Conservation (phyloP, 2,888 invertebrate genomes). For the Drosophila imparisetae region DNA sequence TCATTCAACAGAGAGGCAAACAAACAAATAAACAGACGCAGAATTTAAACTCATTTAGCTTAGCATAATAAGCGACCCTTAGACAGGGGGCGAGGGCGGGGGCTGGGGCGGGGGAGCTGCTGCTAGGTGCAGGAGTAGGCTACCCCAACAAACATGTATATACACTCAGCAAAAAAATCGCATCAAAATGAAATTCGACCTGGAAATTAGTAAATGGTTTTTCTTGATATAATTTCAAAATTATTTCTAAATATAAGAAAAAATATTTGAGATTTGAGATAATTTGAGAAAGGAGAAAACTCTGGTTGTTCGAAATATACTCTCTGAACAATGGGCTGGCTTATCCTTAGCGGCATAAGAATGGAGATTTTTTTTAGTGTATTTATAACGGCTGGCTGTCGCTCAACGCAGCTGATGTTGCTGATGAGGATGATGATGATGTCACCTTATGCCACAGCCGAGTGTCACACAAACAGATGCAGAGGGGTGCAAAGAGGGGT, state of each 20-base stretch:
- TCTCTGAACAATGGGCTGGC: neutral
- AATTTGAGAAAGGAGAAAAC: no score
- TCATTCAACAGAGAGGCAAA: slow-evolving; percentile 73
- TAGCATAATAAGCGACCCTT: slow-evolving; percentile 54
- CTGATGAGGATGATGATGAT: slow-evolving; percentile 23
- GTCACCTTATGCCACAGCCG: slow-evolving; percentile 40
- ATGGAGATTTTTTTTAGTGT: neutral
- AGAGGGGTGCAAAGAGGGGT: neutral
- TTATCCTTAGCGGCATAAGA: neutral
- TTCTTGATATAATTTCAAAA: no score
- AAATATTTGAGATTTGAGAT: no score
- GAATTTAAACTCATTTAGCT: slow-evolving; percentile 61
- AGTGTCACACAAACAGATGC: slow-evolving; percentile 21
- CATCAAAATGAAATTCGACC: neutral
- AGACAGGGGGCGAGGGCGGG: neutral
- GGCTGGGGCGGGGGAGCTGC: slow-evolving; percentile 1
- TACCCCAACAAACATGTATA: neutral
- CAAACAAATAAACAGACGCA: slow-evolving; percentile 55
- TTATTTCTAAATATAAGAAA: no score
- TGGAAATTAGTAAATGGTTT: neutral
- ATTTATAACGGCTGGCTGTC: slow-evolving; percentile 25
- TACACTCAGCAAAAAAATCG: neutral
- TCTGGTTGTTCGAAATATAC: neutral
- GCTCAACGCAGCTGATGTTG: slow-evolving; percentile 23
- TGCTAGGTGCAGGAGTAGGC: slow-evolving; percentile 33